Conservation (phyloP, 2,113 vertebrate genomes). For the Oxyruncus cristatus region DNA sequence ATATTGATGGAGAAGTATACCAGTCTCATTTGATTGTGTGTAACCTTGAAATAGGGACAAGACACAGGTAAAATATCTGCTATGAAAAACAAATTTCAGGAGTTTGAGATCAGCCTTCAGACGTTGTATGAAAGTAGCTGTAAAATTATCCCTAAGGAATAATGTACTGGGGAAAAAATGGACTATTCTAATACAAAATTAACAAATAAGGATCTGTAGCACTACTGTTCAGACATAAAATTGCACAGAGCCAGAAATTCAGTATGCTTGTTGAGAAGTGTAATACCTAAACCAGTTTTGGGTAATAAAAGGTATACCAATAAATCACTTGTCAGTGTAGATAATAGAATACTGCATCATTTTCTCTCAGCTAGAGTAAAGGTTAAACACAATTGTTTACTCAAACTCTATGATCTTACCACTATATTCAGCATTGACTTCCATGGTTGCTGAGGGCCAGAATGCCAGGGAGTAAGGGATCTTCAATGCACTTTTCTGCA, state of each 20-base stretch:
- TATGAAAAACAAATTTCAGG: neutral
- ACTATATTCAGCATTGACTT: slow-evolving; percentile 25
- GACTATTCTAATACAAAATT: neutral
- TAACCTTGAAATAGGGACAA: neutral
- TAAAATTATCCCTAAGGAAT: neutral
- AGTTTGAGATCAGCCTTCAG: neutral
- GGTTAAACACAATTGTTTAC: slow-evolving; percentile 41
- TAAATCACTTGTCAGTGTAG: slow-evolving; percentile 69
- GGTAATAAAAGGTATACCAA: slow-evolving; percentile 57
- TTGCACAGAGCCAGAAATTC: slow-evolving; percentile 26
- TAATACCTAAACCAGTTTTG: slow-evolving; percentile 44
- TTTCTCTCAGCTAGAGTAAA: slow-evolving; percentile 57
- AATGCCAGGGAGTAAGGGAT: neutral
- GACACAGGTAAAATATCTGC: neutral
- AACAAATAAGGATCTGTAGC: neutral
- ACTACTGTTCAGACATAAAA: neutral
- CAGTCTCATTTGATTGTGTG: neutral
- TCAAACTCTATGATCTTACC: neutral
- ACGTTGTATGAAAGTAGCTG: neutral
- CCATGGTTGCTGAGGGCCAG: neutral
- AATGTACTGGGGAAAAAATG: neutral
- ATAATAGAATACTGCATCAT: slow-evolving; percentile 70
- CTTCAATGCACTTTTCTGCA: fast-evolving
- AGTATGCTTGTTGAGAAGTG: slow-evolving; percentile 1
- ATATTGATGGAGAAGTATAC: neutral